Conservation (phyloP, 1,140 invertebrate species). For the Euwallacea similis region DNA sequence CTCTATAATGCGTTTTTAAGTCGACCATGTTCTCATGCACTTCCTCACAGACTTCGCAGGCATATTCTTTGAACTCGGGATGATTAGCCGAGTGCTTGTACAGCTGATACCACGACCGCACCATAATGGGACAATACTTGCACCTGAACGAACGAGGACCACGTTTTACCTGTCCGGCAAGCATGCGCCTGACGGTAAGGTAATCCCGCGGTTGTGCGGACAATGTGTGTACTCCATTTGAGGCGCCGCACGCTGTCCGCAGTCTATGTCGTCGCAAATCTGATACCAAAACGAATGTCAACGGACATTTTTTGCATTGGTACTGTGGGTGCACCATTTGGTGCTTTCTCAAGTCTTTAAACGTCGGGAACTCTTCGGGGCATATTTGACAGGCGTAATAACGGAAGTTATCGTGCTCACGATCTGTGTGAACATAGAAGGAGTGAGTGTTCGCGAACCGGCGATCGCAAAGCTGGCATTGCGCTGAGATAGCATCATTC, state of each 20-base stretch:
- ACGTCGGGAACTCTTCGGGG: neutral
- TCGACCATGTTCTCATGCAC: neutral
- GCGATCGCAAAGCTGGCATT: neutral
- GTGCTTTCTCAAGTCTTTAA: neutral
- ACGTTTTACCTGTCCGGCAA: neutral
- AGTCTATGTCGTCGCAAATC: neutral
- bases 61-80: constrained; percentile 9
- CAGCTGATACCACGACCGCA: neutral
- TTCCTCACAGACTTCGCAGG: neutral
- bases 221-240: neutral
- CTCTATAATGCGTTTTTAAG: neutral
- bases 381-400: neutral
- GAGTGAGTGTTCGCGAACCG: neutral
- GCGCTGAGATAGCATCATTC: neutral
- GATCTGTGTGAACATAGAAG: neutral
- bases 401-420: neutral
- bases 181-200: neutral
- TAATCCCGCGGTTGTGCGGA: neutral
- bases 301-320: neutral
- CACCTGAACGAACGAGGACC: neutral
- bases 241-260: neutral
- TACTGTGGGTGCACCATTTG: neutral
- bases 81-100: neutral
- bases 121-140: neutral
- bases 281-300: neutral